Percentiles rank a stretch among this genome's conserved stretches.
phyloP scores from a whole-genome alignment of 2,888 invertebrate genomes.

The Drosophila bunnanda region DNA sequence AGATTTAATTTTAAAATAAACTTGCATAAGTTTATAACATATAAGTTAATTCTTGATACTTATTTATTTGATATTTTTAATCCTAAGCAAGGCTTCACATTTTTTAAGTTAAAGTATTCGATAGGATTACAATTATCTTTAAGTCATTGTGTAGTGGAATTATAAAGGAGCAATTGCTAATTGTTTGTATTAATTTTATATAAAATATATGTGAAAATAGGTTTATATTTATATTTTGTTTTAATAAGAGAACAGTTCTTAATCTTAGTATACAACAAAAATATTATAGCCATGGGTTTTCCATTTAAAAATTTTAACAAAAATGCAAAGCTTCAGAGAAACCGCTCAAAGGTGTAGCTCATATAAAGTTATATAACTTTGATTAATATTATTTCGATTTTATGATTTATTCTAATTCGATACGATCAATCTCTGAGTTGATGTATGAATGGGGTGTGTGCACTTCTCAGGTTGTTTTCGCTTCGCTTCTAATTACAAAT shows the following conservation, averaged over 20 bases:
- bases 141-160: neutral
- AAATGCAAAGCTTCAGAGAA: neutral
- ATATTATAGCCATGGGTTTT: neutral
- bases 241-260: too few relatives aligned
- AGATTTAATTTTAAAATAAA: neutral
- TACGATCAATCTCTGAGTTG: conserved; percentile 23
- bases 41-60: neutral
- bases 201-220: neutral
- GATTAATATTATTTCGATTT: conserved; percentile 15
- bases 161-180: neutral
- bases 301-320: neutral
- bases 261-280: too few relatives aligned
- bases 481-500: conserved; percentile 44
- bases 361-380: neutral
- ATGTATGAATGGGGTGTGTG: conserved; percentile 32
- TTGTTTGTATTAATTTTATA: too few relatives aligned
- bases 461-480: conserved; percentile 32
- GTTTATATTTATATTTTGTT: neutral
- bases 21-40: neutral
- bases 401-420: conserved; percentile 34
- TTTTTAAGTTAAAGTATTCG: neutral
- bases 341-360: neutral
- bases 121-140: neutral
- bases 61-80: neutral
- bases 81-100: neutral